Base-by-base conservation (phyloP, 2,797 vertebrate genomes). In the Gouania willdenowi region DNA sequence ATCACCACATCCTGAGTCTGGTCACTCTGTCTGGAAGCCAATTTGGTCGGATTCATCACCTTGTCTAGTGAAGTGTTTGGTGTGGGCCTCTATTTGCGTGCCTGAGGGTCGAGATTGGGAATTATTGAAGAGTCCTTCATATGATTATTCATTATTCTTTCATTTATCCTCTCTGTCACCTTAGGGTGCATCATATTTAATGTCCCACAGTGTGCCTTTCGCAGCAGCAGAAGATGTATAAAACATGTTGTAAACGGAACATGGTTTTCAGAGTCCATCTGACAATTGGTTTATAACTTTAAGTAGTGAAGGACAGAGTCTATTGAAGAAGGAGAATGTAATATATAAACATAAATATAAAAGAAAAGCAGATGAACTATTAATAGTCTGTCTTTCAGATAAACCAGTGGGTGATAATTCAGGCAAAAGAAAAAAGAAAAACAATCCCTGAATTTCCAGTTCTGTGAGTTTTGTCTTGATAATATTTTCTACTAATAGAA, bases 341-440 rank as follows among this genome's bases (percentile, higher is more conserved):
- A 11, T 61, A 60, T 40, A 37, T 49, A 52, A 51, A 20, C 37
- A 68, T 46, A 5, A 50, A 72, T 77, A 63, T 8, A 56, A 69
- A n/a, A n/a, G 53, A 61, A 70, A 53, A 60, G 46, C 2, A 43
- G 41, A 79, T 87, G 17, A 83, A 87, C 86, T 78, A 81, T 83
- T 87, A 65, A 83, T 75, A 46, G 53, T 68, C 50, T 68, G 34
- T 81, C 60, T 81, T 65, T 76, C 74, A 71, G 67, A 58, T 51
- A 69, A 76, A 69, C 66, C 66, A 68, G 28, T 31, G 59, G 69
- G 75, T 75, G 62, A 78, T 78, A 62, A 79, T 51, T 48, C 66
- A 73, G 57, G 36, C 49, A 62, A 71, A 81, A 75, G 82, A 75
- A 84, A 85, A 62, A 71, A 81, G 75, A 82, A 75, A 84, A 85